Percentiles rank a stretch among this genome's conserved stretches.
Evolutionary conservation across 2,113 vertebrate genomes (phyloP).

Genomic region (Sarotherodon lohbergeri): DNA sequence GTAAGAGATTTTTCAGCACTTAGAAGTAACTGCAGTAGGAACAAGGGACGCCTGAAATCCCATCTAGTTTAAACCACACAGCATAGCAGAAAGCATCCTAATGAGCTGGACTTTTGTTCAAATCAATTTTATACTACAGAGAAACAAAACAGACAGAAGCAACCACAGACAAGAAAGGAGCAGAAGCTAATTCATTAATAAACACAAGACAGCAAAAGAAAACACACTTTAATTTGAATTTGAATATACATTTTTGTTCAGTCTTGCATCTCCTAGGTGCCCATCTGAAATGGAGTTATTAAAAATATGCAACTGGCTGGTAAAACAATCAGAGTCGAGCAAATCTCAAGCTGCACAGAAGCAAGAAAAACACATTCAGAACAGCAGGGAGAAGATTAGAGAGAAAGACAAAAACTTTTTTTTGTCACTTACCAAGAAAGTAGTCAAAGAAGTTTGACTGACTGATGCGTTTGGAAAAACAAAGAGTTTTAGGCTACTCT

Average conservation of each 20-base stretch:
- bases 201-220: not conserved
- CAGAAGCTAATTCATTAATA: not conserved
- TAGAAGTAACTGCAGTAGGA: not conserved
- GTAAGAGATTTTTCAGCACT: not conserved
- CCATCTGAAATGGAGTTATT: not conserved
- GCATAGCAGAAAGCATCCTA: not conserved
- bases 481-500: not conserved
- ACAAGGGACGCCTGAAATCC: not conserved
- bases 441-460: not conserved
- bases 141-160: not conserved
- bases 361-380: not conserved
- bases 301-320: not conserved
- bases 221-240: not conserved
- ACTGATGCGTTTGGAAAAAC: not conserved
- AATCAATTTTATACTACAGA: not conserved
- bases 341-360: not conserved
- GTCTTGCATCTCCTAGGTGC: not conserved
- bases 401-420: not conserved
- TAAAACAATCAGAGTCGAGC: not conserved
- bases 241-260: not conserved
- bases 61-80: not conserved
- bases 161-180: not conserved
- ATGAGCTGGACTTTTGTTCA: not conserved
- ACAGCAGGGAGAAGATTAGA: not conserved
- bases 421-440: constrained; percentile 21